Evolutionary conservation across 1,140 invertebrate species (phyloP).

Genomic region (Aphelinus atriplicis): DNA sequence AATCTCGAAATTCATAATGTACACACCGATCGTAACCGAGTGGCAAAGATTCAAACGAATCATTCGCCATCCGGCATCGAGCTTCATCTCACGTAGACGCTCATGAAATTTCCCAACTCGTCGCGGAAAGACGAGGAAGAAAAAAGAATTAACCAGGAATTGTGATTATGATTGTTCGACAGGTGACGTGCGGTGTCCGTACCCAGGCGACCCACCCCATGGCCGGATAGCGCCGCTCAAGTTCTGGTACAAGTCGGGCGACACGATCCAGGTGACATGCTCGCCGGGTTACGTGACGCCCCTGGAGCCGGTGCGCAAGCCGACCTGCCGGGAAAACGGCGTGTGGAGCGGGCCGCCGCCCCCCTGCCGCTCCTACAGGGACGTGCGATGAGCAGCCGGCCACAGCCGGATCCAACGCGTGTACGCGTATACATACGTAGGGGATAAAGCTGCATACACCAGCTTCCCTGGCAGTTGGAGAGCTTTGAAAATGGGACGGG

Average conservation of each 20-base stretch:
- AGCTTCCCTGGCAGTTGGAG: conserved; percentile 14
- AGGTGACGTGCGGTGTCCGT: conserved; percentile 81
- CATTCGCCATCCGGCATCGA: too few species aligned
- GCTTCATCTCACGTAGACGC: too few species aligned
- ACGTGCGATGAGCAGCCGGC: conserved; percentile 53
- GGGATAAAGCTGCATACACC: not conserved
- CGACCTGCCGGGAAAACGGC: conserved; percentile 63
- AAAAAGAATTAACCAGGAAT: too few species aligned
- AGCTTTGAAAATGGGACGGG: conserved; percentile 2
- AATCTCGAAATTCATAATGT: too few species aligned
- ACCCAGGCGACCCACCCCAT: conserved; percentile 78
- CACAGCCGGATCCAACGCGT: not conserved
- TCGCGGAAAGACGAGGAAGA: too few species aligned
- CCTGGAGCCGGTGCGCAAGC: conserved; percentile 60
- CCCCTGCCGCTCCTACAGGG: conserved; percentile 64
- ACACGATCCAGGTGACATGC: conserved; percentile 78
- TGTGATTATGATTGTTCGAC: conserved; percentile 27
- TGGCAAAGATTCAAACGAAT: too few species aligned
- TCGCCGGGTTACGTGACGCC: conserved; percentile 72
- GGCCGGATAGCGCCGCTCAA: conserved; percentile 78
- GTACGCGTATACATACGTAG: not conserved
- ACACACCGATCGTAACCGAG: too few species aligned
- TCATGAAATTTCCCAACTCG: too few species aligned
- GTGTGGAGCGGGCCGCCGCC: conserved; percentile 65
- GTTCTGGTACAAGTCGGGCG: conserved; percentile 80